Evolutionary conservation across 2,797 vertebrate genomes (phyloP), one percentile per base, ranked within the genome.

Genomic region (Epinephelus coioides): DNA sequence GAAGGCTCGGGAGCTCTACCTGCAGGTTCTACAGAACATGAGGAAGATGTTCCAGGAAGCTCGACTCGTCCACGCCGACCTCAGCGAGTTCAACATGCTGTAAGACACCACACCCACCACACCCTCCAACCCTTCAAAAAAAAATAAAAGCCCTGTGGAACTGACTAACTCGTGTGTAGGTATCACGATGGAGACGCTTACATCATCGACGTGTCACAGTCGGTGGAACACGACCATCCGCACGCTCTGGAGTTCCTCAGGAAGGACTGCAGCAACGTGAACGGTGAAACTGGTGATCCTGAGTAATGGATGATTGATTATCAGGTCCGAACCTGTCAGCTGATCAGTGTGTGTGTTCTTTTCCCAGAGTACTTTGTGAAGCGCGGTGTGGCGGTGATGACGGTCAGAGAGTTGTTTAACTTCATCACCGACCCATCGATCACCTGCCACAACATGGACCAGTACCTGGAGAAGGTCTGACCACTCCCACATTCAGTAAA

Each of bases 11-110:
- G 96, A 98, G 69, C 91, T 98, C 0, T 99, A 99, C 86, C 91
- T 98, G 27, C 97, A 98, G 83, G 91, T 99, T 68, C 96, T 99
- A 5, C 96, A 98, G 69, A 95, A 97, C 91, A 98, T 99, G 97
- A 96, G 98, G 75, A 95, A 89, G 77, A 99, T 99, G 97, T 99
- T 97, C 79, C 97, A 98, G 82, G 96, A 97, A 0, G 98, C 98
- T 18, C 95, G 95, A 1, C 96, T 99, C 3, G 97, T 99, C 78
- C 98, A 99, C 0, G 98, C 98, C 0, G 98, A 99, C 94, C 98
- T 99, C 90, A 99, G 98, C 89, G 98, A 99, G 95, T 99, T 98
- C 92, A 99, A 99, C 86, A 97, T 99, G 91, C 92, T 99, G 98
- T 99, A 92, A 87, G 97, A 46, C 50, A 2, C 44, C 40, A 34